phyloP scores from a whole-genome alignment of 2,113 vertebrate species.

The Channa maculata region DNA sequence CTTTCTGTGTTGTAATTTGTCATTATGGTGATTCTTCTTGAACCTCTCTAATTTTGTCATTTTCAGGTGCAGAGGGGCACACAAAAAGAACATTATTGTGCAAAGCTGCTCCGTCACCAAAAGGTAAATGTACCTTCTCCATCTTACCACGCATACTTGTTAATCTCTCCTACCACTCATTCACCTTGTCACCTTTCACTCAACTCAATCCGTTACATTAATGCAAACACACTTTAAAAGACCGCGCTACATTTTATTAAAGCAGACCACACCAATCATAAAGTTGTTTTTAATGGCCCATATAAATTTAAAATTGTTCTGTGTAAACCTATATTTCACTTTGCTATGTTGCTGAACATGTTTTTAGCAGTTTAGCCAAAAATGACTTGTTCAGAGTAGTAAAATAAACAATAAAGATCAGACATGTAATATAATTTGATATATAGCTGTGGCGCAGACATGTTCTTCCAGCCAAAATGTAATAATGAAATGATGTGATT shows the following conservation, averaged over 20 bases:
- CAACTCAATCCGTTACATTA: conserved; percentile 50
- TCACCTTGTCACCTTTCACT: conserved; percentile 41
- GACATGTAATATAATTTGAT: conserved; percentile 70
- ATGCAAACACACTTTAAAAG: conserved; percentile 33
- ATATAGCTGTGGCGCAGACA: conserved; percentile 58
- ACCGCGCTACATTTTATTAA: conserved; percentile 35
- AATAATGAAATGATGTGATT: conserved; percentile 70
- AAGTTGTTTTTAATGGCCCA: conserved; percentile 29
- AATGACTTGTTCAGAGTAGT: conserved; percentile 47
- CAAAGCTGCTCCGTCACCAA: conserved; percentile 59
- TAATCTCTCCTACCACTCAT: conserved; percentile 49
- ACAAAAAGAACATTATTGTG: conserved; percentile 48
- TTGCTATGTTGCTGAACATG: conserved; percentile 18
- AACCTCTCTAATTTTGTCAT: conserved; percentile 14
- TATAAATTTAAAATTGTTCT: conserved; percentile 30
- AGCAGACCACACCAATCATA: conserved; percentile 21
- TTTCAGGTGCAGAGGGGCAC: conserved; percentile 74
- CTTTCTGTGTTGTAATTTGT: conserved; percentile 1
- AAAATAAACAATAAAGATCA: conserved; percentile 64
- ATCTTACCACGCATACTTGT: conserved; percentile 37
- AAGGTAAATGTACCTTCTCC: conserved; percentile 71
- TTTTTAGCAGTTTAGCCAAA: conserved; percentile 45
- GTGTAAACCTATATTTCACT: conserved; percentile 7
- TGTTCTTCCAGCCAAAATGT: conserved; percentile 62
- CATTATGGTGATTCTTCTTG: conserved; percentile 5